Percentiles rank a stretch among this genome's conserved stretches.
Conservation (phyloP, 92 coral and sea anemone species). For the Umimayanthus chanpuru region DNA sequence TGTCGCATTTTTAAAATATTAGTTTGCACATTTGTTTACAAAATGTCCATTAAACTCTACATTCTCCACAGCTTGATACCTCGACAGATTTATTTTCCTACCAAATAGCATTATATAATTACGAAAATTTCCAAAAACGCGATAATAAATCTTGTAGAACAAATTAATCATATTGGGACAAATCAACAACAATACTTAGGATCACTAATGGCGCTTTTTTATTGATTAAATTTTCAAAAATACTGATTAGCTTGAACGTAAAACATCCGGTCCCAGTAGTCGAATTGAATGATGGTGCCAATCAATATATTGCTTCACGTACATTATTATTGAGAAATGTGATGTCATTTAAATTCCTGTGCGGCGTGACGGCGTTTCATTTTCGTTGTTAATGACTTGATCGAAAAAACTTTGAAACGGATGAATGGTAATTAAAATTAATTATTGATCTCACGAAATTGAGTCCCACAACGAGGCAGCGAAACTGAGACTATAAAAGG, state of each 20-base stretch:
- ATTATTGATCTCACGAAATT: neutral
- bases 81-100: neutral
- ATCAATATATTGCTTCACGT: neutral
- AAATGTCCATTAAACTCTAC: neutral
- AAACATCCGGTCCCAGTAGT: neutral
- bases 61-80: neutral
- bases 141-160: neutral
- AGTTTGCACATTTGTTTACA: neutral
- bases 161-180: neutral
- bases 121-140: neutral
- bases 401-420: neutral
- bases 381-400: slow-evolving; percentile 7
- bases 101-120: too few species aligned
- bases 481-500: slow-evolving; percentile 47
- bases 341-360: slow-evolving; percentile 1
- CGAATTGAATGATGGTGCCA: neutral
- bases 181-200: neutral
- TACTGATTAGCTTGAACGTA: neutral
- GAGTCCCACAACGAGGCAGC: neutral
- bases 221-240: neutral
- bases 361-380: slow-evolving; percentile 2
- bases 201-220: neutral
- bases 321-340: neutral
- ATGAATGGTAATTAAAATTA: neutral
- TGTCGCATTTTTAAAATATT: too few species aligned